Conservation (phyloP, 2,888 invertebrate genomes). For the Tipula helvola region DNA sequence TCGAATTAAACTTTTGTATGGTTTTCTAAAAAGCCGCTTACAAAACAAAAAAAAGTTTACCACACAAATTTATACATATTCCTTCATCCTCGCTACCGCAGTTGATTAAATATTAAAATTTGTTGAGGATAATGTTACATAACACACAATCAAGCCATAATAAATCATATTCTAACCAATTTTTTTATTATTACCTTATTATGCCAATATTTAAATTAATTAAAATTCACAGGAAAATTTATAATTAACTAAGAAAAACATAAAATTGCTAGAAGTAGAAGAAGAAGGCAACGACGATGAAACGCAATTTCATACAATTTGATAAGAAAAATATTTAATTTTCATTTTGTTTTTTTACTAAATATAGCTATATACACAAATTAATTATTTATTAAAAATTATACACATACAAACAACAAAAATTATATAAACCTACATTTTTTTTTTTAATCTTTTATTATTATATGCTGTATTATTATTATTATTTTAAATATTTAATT, state of each 20-base stretch:
- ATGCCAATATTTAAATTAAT: neutral
- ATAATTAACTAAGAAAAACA: neutral
- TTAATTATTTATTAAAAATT: neutral
- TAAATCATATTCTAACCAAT: neutral
- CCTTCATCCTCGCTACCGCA: no score
- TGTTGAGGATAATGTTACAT: neutral
- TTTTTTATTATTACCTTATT: neutral
- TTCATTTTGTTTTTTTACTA: neutral
- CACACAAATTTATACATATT: no score
- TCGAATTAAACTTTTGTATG: neutral
- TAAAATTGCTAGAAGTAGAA: neutral
- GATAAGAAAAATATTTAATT: neutral
- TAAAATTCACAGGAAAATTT: neutral
- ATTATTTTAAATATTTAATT: neutral
- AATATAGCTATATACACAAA: neutral
- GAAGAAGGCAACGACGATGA: neutral
- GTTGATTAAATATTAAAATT: neutral
- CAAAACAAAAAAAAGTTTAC: no score
- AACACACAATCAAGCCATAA: neutral
- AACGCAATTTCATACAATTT: no score
- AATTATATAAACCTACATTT: neutral
- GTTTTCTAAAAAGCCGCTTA: no score
- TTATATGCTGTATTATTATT: no score
- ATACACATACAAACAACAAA: neutral
- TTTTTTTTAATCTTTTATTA: neutral